Evolutionary conservation across 2,888 invertebrate species (phyloP), one percentile per base, ranked within the genome.

Genomic region (Leistus spinibarbis): DNA sequence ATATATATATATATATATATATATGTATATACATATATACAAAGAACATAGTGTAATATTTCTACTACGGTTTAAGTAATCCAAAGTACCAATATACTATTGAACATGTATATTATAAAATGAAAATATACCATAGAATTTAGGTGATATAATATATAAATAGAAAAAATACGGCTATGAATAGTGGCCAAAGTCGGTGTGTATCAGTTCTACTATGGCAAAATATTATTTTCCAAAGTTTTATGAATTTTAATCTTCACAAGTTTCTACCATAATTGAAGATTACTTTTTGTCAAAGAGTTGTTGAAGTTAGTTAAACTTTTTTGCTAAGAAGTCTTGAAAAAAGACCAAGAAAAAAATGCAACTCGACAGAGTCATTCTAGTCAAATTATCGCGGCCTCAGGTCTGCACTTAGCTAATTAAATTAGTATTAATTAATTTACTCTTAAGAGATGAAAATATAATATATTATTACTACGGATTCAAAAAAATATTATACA

Each of bases 21-120:
- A n/a, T n/a, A n/a, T n/a, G n/a, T n/a, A n/a, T n/a, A n/a, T n/a
- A n/a, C n/a, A n/a, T 56, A 75, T 75, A 68, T 67, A 73, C 72
- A 73, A 67, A 74, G 67, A 69, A 86, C 84, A 85, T 88, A 88
- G 88, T 84, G 87, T 88, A 81, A 88, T 80, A 88, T 88, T 88
- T 88, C 87, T 88, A 88, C 88, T 83, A 89, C 89, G 56, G 22
- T 68, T 66, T 68, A 68, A 68, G 68, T 68, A 68, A 68, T 57
- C 85, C 83, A 85, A 91, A 88, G 91, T 91, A 91, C 92, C 91
- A 91, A 91, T 87, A 87, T 88, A 87, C 87, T 54, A 68, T 23
- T 72, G 78, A 76, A 78, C 71, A 76, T 77, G 74, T 72, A 80
- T 87, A 87, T 84, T 86, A 86, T 86, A 83, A 67, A 60, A 64